Percentiles rank a stretch among this genome's conserved stretches.
phyloP scores from a whole-genome alignment of 30 jellyfish, hydroid and myxozoan genomes.

The Pelagia noctiluca region DNA sequence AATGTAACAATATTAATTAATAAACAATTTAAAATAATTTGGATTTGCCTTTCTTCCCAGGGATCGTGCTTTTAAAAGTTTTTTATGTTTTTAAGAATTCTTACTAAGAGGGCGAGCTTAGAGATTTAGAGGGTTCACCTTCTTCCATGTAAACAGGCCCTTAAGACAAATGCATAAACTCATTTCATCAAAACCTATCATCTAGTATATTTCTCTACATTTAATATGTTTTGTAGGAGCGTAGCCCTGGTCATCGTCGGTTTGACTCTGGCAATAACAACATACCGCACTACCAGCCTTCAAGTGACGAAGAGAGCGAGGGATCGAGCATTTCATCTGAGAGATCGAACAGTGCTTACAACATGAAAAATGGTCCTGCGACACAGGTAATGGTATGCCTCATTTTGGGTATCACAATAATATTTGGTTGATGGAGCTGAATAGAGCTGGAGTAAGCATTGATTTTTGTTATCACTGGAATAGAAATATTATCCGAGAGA shows the following conservation, averaged over 20 bases:
- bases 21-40: no score
- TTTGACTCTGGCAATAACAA: slow-evolving; percentile 32
- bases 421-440: no score
- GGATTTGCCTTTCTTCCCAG: no score
- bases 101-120: no score
- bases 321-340: slow-evolving; percentile 88
- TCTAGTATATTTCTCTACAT: not conserved
- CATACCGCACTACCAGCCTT: slow-evolving; percentile 55
- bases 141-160: no score
- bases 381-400: slow-evolving; percentile 41
- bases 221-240: slow-evolving; percentile 42
- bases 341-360: slow-evolving; percentile 59
- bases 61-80: no score
- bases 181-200: not conserved
- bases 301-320: slow-evolving; percentile 94
- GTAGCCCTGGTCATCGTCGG: slow-evolving; percentile 72
- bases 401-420: no score
- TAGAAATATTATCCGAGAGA: slow-evolving; percentile 80
- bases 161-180: not conserved
- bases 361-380: slow-evolving; percentile 45
- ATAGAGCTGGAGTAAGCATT: no score
- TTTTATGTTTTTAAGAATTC: no score
- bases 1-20: no score
- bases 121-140: no score
- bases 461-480: no score